Base-by-base conservation (phyloP, 2,888 invertebrate species). In the Cactoblastis cactorum region DNA sequence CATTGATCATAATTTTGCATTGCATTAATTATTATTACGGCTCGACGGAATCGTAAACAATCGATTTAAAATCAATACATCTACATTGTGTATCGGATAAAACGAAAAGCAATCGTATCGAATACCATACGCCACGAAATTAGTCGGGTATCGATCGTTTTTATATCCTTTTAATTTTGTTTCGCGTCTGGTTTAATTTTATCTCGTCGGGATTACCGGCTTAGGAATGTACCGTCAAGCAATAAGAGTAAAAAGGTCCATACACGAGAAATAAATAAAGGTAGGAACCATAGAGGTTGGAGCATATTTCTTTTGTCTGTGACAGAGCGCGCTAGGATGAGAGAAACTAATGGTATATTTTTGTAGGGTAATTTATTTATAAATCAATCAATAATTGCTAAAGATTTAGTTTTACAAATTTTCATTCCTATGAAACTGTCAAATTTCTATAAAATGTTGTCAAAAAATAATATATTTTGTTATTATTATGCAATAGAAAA, bases 111-210 rank as follows among this genome's bases (percentile, higher is more conserved):
- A 69, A 65, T 53, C 63, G 65, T 66, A 69, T 69, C 67, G 69
- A 78, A 82, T 75, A 73, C 79, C 84, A 80, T 82, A 83, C 85
- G 75, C 78, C 83, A 84, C 86, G 71, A 84, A 89, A 88, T 89
- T 89, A 88, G 87, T 85, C 67, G 71, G 77, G 76, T 24, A 77
- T 81, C 82, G 80, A 83, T 79, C 76, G 76, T 83, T 83, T 84
- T 84, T 80, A 83, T 83, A 71, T 80, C 83, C 78, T 87, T 88
- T 88, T 88, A 85, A 87, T 88, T 88, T 89, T 87, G 80, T 88
- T 89, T 84, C 81, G 81, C 83, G 89, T 89, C 89, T 89, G 87
- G 85, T 84, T 87, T 87, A 88, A 89, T 87, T 88, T 89, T 87
- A 87, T 87, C 86, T 80, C 82, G 87, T 83, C 83, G 80, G 82